These are phyloP conservation scores for Pseudorasbora parva DNA, from an alignment of 2,113 vertebrate genomes.

Conservation along the genomic window DNA sequence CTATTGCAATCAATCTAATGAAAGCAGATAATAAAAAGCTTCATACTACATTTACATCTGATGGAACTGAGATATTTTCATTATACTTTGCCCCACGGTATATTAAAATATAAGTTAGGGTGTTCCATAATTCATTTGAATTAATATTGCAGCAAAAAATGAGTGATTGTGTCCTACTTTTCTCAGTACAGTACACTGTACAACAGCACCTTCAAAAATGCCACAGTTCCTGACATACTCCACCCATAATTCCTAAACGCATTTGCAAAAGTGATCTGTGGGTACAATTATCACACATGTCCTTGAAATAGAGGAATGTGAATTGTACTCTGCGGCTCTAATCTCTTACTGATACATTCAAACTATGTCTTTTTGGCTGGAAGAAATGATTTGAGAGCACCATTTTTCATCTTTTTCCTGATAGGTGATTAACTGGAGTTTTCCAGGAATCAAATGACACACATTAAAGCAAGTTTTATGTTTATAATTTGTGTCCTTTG, in stretches of 20 bases:
- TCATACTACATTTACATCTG: constrained; percentile 13
- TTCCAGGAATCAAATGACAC: constrained; percentile 41
- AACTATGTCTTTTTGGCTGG: constrained; percentile 46
- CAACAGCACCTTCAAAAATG: not conserved
- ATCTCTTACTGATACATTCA: constrained; percentile 45
- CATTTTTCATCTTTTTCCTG: constrained; percentile 37
- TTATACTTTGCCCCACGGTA: constrained; percentile 30
- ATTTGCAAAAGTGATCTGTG: not conserved
- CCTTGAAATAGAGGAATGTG: constrained; percentile 33
- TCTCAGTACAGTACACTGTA: constrained; percentile 2
- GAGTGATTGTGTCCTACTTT: constrained; percentile 35
- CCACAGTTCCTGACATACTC: not conserved
- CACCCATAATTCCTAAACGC: constrained; percentile 8
- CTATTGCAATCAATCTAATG: constrained; percentile 45
- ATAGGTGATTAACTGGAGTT: constrained; percentile 51
- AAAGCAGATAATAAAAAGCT: constrained; percentile 40
- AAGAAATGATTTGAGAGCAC: constrained; percentile 47
- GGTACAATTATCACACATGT: constrained; percentile 33
- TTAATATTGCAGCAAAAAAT: constrained; percentile 37
- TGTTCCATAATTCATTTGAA: constrained; percentile 48
- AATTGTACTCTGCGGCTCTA: constrained; percentile 48
- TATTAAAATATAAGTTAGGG: constrained; percentile 38
- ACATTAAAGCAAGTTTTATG: constrained; percentile 30
- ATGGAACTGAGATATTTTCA: constrained; percentile 39
- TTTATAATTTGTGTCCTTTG: constrained; percentile 26